Evolutionary conservation across 2,797 vertebrate species (phyloP).

Genomic region (Scomberomorus guttatus): DNA sequence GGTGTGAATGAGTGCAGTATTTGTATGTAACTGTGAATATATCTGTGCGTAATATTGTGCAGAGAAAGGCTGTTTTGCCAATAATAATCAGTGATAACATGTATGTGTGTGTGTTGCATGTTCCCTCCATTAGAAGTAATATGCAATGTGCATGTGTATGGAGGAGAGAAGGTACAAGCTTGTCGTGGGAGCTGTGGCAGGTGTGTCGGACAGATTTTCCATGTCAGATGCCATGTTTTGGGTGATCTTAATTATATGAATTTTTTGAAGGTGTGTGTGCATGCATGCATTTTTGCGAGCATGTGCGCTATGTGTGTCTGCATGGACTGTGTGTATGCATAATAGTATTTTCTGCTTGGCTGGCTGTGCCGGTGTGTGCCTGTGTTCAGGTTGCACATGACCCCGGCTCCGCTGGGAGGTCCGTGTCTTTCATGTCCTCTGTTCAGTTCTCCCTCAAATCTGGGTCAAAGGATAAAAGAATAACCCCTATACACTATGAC

Average conservation of each 20-base stretch:
- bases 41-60: not conserved
- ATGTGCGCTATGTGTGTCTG: conserved; percentile 41
- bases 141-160: conserved; percentile 12
- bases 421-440: conserved; percentile 83
- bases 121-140: conserved; percentile 39
- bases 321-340: conserved; percentile 57
- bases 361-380: conserved; percentile 73
- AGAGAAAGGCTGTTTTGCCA: conserved; percentile 7
- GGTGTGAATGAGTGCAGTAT: not conserved
- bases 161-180: conserved; percentile 8
- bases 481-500: conserved; percentile 62
- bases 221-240: conserved; percentile 41
- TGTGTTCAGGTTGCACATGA: conserved; percentile 79
- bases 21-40: conserved; percentile 27
- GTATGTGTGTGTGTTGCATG: conserved; percentile 21
- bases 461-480: conserved; percentile 85
- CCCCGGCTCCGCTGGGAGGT: conserved; percentile 79
- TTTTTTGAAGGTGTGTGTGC: conserved; percentile 57
- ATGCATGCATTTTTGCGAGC: conserved; percentile 56
- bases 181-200: conserved; percentile 43
- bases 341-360: conserved; percentile 80
- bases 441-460: conserved; percentile 79
- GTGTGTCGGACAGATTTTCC: conserved; percentile 52
- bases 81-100: conserved; percentile 32
- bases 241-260: conserved; percentile 33